Evolutionary conservation across 2,797 vertebrate genomes (phyloP), one percentile per base, ranked within the genome.

Genomic region (Sebastes kiyomatsui): DNA sequence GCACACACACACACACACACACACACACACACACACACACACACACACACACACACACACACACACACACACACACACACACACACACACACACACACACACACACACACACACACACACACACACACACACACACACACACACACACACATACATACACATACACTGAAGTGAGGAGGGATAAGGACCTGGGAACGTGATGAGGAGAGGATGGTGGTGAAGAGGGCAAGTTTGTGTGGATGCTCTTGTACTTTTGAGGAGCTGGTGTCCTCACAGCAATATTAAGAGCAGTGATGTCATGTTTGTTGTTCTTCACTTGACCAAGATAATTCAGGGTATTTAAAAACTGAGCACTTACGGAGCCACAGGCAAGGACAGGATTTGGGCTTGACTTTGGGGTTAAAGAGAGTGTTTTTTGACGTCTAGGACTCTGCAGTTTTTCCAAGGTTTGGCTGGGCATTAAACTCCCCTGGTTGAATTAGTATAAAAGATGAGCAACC

Each of bases 161-260:
- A 60, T 7, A 22, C 28, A 52, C 42, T 20, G 9, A 28, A 74
- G 72, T 28, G 30, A 78, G 52, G 55, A 74, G 16, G 56, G 64
- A 87, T 69, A 83, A 89, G 75, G 76, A 83, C 81, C 61, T 32
- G 52, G 20, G 33, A 84, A 59, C 7, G 11, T 71, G 80, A 87
- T 72, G 79, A 86, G 75, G 75, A 79, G 77, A 65, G 66, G 75
- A 55, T 60, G 42, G 30, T 18, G 67, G 25, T 67, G 55, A 35
- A 81, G 67, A 74, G 77, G 64, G 70, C 23, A 60, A 33, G 71
- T 83, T 30, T 42, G 68, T 58, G 55, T 54, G 27, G 30, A 56
- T 7, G 64, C 78, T 78, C 73, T 84, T 79, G 75, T 75, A 55
- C 30, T 70, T 88, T 83, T 25, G 22, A 86, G 75, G 74, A 77